phyloP scores from a whole-genome alignment of 2,888 invertebrate species.

The Ferdinandea cuprea region DNA sequence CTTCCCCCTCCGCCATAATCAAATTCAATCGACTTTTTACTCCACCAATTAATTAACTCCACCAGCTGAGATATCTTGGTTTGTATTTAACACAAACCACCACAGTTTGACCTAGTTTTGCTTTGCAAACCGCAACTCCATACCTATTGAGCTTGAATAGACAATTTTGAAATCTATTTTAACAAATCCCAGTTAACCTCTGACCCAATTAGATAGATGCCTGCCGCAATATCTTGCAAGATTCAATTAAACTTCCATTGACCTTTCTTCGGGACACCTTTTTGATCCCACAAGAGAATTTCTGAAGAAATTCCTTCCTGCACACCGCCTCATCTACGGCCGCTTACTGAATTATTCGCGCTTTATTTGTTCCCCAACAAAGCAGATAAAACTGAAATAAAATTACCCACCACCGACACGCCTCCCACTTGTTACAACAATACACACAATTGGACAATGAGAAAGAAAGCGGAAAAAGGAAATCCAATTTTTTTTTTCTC shows the following conservation, averaged over 20 bases:
- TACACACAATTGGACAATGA: conserved; percentile 40
- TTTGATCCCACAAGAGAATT: conserved; percentile 21
- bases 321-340: not conserved
- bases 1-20: no score
- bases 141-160: conserved; percentile 10
- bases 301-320: conserved; percentile 8
- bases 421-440: not conserved
- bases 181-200: conserved; percentile 25
- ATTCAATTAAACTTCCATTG: conserved; percentile 69
- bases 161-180: conserved; percentile 17
- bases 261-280: conserved; percentile 56
- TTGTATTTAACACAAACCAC: not conserved
- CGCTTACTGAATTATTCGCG: conserved; percentile 31
- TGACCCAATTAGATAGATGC: conserved; percentile 51
- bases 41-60: not conserved
- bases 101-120: not conserved
- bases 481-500: conserved; percentile 12
- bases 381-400: conserved; percentile 41
- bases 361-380: conserved; percentile 50
- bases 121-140: not conserved
- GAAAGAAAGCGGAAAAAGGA: conserved; percentile 20
- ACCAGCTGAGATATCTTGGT: not conserved
- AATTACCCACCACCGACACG: conserved; percentile 22
- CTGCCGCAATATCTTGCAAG: conserved; percentile 49
- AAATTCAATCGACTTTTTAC: not conserved